These are phyloP conservation scores for Orthonychiurus folsomi DNA, from an alignment of 2,888 invertebrate genomes.

Conservation along the genomic window DNA sequence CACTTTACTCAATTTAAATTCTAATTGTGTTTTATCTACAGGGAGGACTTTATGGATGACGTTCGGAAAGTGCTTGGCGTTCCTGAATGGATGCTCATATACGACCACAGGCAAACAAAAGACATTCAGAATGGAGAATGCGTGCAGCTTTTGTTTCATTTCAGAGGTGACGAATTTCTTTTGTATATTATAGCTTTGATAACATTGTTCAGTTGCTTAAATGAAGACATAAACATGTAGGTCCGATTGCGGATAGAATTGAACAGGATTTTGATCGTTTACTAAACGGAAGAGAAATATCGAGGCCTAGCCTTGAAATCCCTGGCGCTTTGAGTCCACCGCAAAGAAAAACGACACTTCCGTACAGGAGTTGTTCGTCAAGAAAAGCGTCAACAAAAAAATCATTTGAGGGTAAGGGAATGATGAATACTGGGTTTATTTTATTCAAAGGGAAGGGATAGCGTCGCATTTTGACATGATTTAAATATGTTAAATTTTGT, in stretches of 20 bases:
- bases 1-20: not conserved
- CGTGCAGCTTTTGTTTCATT: conserved; percentile 75
- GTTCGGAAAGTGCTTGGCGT: conserved; percentile 71
- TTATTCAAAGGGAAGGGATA: too few relatives aligned
- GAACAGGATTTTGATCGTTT: conserved; percentile 72
- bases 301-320: conserved; percentile 64
- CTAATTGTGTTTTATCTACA: conserved; percentile 44
- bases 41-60: conserved; percentile 74
- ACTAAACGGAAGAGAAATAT: conserved; percentile 62
- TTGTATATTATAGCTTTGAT: conserved; percentile 6
- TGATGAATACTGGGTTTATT: too few relatives aligned
- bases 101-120: conserved; percentile 71
- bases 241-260: conserved; percentile 65
- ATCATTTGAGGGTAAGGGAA: conserved; percentile 12
- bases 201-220: too few relatives aligned
- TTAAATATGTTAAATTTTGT: too few relatives aligned
- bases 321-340: conserved; percentile 60
- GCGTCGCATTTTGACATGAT: too few relatives aligned
- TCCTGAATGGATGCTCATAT: conserved; percentile 81
- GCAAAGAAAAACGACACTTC: conserved; percentile 61
- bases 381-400: conserved; percentile 42
- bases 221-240: conserved; percentile 42
- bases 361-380: conserved; percentile 67
- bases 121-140: conserved; percentile 67
- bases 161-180: conserved; percentile 53